Evolutionary conservation across 1,140 invertebrate genomes (phyloP).

Genomic region (Aphidius ervi): DNA sequence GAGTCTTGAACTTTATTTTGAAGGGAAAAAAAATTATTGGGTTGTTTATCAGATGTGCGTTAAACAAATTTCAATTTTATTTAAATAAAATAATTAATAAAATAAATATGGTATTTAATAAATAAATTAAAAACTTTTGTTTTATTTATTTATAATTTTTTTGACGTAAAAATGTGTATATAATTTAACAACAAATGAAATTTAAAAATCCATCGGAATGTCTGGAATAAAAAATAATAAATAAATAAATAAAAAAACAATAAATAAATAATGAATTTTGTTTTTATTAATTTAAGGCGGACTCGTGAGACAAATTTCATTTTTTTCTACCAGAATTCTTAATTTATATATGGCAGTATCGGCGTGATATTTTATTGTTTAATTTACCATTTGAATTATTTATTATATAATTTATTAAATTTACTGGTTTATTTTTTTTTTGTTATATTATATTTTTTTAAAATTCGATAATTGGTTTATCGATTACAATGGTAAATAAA

Average conservation of each 20-base stretch:
- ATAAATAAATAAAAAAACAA: background rate
- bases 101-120: too few species aligned
- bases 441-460: slow-evolving; percentile 6
- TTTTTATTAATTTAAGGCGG: slow-evolving; percentile 23
- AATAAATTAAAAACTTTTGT: too few species aligned
- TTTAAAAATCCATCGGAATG: slow-evolving; percentile 1
- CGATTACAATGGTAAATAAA: slow-evolving; percentile 15
- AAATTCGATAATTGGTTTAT: slow-evolving; percentile 16
- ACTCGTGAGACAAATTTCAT: slow-evolving; percentile 19
- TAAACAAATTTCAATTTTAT: too few species aligned
- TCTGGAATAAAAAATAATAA: background rate
- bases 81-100: too few species aligned
- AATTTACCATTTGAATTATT: slow-evolving; percentile 11
- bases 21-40: too few species aligned
- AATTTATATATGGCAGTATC: slow-evolving; percentile 41
- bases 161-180: too few species aligned
- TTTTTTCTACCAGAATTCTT: slow-evolving; percentile 10
- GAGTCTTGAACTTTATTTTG: too few species aligned
- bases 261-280: background rate
- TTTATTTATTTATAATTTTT: too few species aligned
- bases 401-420: background rate
- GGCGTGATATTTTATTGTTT: slow-evolving; percentile 35
- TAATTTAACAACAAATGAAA: too few species aligned
- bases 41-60: too few species aligned
- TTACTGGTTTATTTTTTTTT: background rate